A percentile compares a stretch with the other conserved stretches of the same genome.
Evolutionary conservation across 2,113 vertebrate genomes (phyloP).

Genomic region (Trichechus manatus): DNA sequence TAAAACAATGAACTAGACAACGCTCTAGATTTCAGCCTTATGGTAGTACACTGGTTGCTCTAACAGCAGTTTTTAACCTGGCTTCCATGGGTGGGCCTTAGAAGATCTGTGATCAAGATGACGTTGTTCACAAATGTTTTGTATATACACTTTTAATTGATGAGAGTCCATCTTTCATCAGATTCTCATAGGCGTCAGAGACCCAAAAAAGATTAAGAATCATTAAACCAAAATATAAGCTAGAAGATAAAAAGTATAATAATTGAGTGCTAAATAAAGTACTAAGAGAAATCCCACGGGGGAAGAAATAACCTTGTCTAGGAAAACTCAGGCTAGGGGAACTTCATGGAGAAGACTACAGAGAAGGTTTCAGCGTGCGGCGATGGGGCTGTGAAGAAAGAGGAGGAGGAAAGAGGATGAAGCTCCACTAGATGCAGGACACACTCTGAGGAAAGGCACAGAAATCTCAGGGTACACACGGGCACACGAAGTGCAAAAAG

Average conservation of each 20-base stretch:
- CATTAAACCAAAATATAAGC: slow-evolving; percentile 33
- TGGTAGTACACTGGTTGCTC: background rate
- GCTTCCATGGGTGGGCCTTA: background rate
- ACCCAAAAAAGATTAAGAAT: slow-evolving; percentile 8
- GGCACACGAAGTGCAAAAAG: background rate
- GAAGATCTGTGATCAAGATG: background rate
- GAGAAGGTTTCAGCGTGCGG: background rate
- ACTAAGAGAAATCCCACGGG: slow-evolving; percentile 4
- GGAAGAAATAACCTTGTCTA: background rate
- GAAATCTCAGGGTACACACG: background rate
- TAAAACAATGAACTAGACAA: slow-evolving; percentile 7
- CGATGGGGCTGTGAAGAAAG: background rate
- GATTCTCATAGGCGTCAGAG: slow-evolving; percentile 12
- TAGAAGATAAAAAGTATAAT: slow-evolving; percentile 18
- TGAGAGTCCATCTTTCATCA: slow-evolving; percentile 22
- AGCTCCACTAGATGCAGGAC: background rate
- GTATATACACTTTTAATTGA: background rate
- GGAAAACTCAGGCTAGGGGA: background rate
- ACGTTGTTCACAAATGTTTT: background rate
- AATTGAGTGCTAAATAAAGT: background rate
- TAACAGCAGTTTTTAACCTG: background rate
- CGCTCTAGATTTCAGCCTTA: slow-evolving; percentile 45
- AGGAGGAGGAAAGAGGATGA: background rate
- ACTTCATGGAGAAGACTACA: background rate
- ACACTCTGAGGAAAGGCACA: background rate